Base-by-base conservation (phyloP, 2,888 invertebrate species). In the Caenorhabditis becei region DNA sequence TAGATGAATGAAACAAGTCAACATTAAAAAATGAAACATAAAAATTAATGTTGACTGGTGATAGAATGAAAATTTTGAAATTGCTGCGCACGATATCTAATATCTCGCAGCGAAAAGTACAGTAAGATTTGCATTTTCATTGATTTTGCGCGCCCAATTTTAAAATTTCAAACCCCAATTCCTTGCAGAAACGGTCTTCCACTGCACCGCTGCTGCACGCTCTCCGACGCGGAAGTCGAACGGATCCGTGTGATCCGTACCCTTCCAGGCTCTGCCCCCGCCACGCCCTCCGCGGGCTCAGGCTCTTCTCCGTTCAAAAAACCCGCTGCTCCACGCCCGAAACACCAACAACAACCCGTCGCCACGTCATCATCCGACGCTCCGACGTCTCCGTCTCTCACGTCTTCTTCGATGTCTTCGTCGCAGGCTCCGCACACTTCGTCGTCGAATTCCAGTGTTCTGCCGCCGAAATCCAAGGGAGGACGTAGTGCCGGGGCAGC, bases 121-220 rank as follows among this genome's bases (percentile, higher is more conserved):
- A n/a, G n/a, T n/a, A n/a, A n/a, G n/a, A n/a, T n/a, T n/a, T n/a
- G n/a, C n/a, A n/a, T n/a, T n/a, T n/a, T n/a, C n/a, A n/a, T n/a
- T n/a, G n/a, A n/a, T n/a, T n/a, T n/a, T n/a, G n/a, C n/a, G n/a
- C n/a, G n/a, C n/a, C n/a, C n/a, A n/a, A n/a, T n/a, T n/a, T 16
- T 11, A 41, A 41, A 14, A 14, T 41, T 41, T 16, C 3, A 41
- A 41, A 5, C 41, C 41, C 7, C 20, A 24, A n/a, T 14, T 18
- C 26, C 14, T 66, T 66, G 0, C 59, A 75, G 75, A 47, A 35
- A 75, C 37, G 75, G 75, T 3, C 32, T 75, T 0, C 75, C 75
- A 1, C 53, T 75, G 5, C 20, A 66, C 28, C 66, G 75, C 11
- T 75, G 75, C 26, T 20, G 53, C 11, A 75, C 75, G n/a, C 59